Conservation (phyloP, 2,888 invertebrate species). For the Mesopsocus fuscifrons region DNA sequence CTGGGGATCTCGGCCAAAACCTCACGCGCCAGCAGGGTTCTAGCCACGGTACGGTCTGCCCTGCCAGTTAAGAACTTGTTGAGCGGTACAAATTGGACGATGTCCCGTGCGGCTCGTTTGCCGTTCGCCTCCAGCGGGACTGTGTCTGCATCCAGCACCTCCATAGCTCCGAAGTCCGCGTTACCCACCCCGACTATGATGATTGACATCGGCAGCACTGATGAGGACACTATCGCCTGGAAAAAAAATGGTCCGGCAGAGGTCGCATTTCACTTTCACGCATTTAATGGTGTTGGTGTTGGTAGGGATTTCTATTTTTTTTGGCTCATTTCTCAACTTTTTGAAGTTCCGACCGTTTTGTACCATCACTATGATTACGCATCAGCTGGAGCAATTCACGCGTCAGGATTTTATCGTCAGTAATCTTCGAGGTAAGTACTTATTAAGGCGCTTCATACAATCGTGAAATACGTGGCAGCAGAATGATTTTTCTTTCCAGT, state of each 20-base stretch:
- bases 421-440: too few relatives aligned
- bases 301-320: too few relatives aligned
- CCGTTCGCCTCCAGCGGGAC: conserved; percentile 24
- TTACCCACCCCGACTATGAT: conserved; percentile 41
- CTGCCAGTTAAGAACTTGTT: conserved; percentile 22
- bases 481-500: too few relatives aligned
- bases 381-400: too few relatives aligned
- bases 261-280: too few relatives aligned
- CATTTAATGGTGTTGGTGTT: too few relatives aligned
- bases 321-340: too few relatives aligned
- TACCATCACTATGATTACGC: too few relatives aligned
- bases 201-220: conserved; percentile 35
- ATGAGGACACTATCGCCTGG: conserved; percentile 29
- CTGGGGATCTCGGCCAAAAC: conserved; percentile 37
- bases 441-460: too few relatives aligned
- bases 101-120: conserved; percentile 31
- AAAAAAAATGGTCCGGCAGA: conserved; percentile 20
- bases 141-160: conserved; percentile 35
- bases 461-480: too few relatives aligned
- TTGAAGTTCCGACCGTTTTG: too few relatives aligned
- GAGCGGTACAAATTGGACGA: conserved; percentile 33
- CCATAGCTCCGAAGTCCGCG: conserved; percentile 39
- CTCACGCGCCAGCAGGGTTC: conserved; percentile 30
- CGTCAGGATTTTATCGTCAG: too few relatives aligned
- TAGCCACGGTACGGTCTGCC: conserved; percentile 21